phyloP scores from a whole-genome alignment of 2,888 invertebrate species.

The Dicranocentrus wangi region DNA sequence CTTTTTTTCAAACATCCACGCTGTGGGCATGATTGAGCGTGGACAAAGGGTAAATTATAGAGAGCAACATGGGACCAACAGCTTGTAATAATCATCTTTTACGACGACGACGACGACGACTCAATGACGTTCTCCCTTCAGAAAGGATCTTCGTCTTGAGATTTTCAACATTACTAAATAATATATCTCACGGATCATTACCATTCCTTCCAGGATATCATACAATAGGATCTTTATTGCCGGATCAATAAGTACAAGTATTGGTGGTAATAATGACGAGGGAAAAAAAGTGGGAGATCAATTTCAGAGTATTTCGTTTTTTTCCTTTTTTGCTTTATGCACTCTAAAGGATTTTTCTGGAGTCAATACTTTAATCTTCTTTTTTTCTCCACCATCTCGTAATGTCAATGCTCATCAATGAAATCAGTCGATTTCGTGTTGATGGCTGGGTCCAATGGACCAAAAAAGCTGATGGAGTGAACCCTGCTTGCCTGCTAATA shows the following conservation, averaged over 20 bases:
- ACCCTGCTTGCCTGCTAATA: no score
- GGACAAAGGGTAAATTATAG: conserved; percentile 62
- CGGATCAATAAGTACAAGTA: conserved; percentile 6
- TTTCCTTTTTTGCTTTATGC: no score
- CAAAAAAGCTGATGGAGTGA: conserved; percentile 4
- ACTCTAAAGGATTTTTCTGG: no score
- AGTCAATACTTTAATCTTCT: no score
- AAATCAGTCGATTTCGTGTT: conserved; percentile 46
- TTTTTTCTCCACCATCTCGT: no score
- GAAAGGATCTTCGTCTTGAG: background rate
- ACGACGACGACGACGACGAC: conserved; percentile 5
- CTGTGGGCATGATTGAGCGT: conserved; percentile 44
- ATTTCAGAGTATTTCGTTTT: background rate
- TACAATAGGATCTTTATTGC: background rate
- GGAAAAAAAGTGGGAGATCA: background rate
- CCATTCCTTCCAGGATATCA: background rate
- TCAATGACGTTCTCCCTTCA: background rate
- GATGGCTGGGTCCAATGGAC: conserved; percentile 36
- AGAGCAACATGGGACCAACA: conserved; percentile 26
- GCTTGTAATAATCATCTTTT: conserved; percentile 33
- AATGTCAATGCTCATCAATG: conserved; percentile 21
- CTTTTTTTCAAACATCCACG: background rate
- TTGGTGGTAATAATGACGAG: background rate
- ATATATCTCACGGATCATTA: conserved; percentile 19
- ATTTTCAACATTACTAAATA: background rate